A percentile compares a stretch with the other conserved stretches of the same genome.
Conservation (phyloP, 2,888 invertebrate species). For the Eumacrocentrus americanus region DNA sequence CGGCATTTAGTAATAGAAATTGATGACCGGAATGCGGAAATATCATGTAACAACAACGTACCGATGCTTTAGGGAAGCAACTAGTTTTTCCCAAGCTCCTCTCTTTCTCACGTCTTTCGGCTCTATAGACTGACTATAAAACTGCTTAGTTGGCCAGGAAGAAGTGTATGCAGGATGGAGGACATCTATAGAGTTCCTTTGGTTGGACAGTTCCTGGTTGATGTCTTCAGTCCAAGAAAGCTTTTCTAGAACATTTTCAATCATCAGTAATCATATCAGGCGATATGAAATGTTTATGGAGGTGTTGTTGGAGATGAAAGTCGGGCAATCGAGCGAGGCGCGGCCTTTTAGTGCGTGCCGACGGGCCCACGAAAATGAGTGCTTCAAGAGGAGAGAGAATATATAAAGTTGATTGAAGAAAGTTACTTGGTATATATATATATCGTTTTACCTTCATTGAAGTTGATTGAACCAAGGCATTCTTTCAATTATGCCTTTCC, state of each 20-base stretch:
- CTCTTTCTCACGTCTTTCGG: conserved; percentile 1
- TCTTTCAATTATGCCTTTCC: not conserved
- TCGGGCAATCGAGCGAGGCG: not conserved
- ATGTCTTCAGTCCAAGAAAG: no score
- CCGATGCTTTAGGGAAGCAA: not conserved
- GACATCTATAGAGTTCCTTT: no score
- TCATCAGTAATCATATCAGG: no score
- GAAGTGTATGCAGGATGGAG: not conserved
- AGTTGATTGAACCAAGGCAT: not conserved
- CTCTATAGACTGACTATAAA: no score
- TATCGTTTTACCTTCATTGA: not conserved
- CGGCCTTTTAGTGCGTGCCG: conserved; percentile 5
- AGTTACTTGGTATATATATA: conserved; percentile 3
- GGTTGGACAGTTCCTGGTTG: no score
- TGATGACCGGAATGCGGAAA: conserved; percentile 10
- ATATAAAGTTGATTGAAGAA: conserved; percentile 13
- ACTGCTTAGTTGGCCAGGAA: not conserved
- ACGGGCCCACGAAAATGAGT: conserved; percentile 18
- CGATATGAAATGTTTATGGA: not conserved
- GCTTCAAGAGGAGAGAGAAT: conserved; percentile 6
- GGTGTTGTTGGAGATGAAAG: conserved; percentile 7
- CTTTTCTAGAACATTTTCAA: no score
- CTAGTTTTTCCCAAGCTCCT: not conserved
- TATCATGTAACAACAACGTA: conserved; percentile 10
- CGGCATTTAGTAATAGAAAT: no score